These are phyloP conservation scores for Sminthurides aquaticus DNA, from an alignment of 2,888 invertebrate species.

Conservation along the genomic window DNA sequence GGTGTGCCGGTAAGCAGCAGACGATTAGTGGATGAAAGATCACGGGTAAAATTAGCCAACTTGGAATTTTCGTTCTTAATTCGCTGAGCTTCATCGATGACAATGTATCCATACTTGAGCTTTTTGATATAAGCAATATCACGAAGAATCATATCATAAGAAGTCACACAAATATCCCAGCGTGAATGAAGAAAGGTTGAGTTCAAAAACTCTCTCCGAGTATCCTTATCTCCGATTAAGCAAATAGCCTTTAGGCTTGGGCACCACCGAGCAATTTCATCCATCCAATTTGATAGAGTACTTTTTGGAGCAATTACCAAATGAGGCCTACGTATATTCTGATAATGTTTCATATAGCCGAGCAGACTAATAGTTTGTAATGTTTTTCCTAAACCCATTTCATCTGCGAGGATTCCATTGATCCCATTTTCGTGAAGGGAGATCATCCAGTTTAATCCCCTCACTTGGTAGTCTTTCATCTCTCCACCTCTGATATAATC, in stretches of 20 bases:
- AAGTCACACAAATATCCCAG: constrained; percentile 50
- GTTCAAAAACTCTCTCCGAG: constrained; percentile 25
- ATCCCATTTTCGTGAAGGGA: constrained; percentile 55
- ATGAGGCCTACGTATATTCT: constrained; percentile 51
- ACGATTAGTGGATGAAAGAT: constrained; percentile 52
- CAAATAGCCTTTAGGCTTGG: constrained; percentile 27
- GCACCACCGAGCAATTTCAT: constrained; percentile 57
- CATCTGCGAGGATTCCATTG: constrained; percentile 61
- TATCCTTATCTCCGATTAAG: constrained; percentile 27
- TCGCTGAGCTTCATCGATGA: constrained; percentile 65
- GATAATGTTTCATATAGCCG: constrained; percentile 24
- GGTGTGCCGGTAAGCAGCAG: constrained; percentile 66
- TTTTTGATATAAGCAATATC: constrained; percentile 48
- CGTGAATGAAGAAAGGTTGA: constrained; percentile 20
- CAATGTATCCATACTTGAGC: constrained; percentile 56
- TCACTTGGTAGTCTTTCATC: constrained; percentile 53
- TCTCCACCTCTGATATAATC: constrained; percentile 48
- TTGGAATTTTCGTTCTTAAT: constrained; percentile 58
- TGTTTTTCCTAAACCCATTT: constrained; percentile 64
- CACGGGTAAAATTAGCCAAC: constrained; percentile 46
- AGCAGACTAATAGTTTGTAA: constrained; percentile 56
- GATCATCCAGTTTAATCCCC: constrained; percentile 56
- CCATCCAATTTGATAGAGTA: constrained; percentile 61
- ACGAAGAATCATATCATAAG: constrained; percentile 52
- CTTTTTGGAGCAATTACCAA: constrained; percentile 49